Base-by-base conservation (phyloP, 2,888 invertebrate species). In the Hirtodrosophila alboralis region DNA sequence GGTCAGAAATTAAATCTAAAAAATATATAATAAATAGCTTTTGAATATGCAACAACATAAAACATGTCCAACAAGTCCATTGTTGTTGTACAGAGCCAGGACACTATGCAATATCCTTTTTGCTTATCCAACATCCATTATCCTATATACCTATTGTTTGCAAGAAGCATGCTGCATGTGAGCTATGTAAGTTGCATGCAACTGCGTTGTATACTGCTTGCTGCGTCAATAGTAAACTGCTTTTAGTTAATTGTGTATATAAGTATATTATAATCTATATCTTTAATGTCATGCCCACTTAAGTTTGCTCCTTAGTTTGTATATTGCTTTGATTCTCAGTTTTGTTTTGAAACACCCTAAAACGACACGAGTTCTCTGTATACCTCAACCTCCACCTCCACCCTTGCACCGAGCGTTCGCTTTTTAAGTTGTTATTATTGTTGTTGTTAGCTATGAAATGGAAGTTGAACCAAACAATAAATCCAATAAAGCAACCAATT, bases 351-450 rank as follows among this genome's bases (percentile, higher is more conserved):
- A 30, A 40, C 27, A 51, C 62, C 47, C 65, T 56, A 44, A 44
- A 84, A 38, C 40, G 44, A 49, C 40, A 73, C 67, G 34, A 53
- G 47, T 45, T 58, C 34, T 57, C 21, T 51, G 48, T 70, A 54
- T 44, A 53, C 54, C 38, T 51, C 48, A n/a, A n/a, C 51, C 43
- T 51, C 52, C 51, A 49, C 51, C 51, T 60, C 49, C 56, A 66
- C 61, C 56, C 54, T 53, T 72, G 78, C 78, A 79, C 86, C 56
- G 72, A 83, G 76, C 72, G 76, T 78, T 75, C 71, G 86, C 78
- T 58, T 75, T 75, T 84, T 84, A 23, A 83, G 61, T 78, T 78
- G 34, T 67, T 70, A 58, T 37, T 53, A 53, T 60, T 73, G 68
- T 67, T 69, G 68, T 61, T 67, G 62, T 78, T 75, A 68, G 44